These are phyloP conservation scores for Drosophila guanche DNA, from an alignment of 1,140 invertebrate species.

Conservation along the genomic window DNA sequence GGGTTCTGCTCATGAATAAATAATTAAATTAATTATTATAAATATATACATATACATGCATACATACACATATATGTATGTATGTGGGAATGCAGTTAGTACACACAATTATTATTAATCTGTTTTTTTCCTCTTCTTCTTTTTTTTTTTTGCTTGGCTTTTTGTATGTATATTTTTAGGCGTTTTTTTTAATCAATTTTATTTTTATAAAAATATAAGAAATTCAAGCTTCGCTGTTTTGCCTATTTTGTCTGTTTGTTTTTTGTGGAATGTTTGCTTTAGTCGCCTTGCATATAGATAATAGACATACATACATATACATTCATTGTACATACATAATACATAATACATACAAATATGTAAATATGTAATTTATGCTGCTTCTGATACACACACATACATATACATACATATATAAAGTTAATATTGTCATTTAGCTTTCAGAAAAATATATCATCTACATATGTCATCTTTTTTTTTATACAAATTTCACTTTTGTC, in stretches of 20 bases:
- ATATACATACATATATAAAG: slow-evolving; percentile 51
- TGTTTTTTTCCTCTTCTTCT: slow-evolving; percentile 6
- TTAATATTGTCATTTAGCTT: slow-evolving; percentile 80
- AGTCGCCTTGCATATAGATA: slow-evolving; percentile 43
- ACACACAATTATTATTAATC: slow-evolving; percentile 45
- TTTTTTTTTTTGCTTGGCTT: slow-evolving; percentile 14
- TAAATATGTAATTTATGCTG: neutral
- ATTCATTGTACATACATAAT: slow-evolving; percentile 29
- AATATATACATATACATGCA: slow-evolving; percentile 25
- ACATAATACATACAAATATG: slow-evolving; percentile 31
- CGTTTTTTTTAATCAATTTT: slow-evolving; percentile 38
- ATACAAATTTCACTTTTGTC: slow-evolving; percentile 39
- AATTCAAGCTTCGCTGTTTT: slow-evolving; percentile 42
- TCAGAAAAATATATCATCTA: slow-evolving; percentile 71
- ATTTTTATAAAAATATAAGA: slow-evolving; percentile 74
- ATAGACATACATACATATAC: slow-evolving; percentile 31
- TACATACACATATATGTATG: neutral
- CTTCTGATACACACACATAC: slow-evolving; percentile 12
- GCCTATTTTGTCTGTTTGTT: neutral
- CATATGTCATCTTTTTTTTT: slow-evolving; percentile 23
- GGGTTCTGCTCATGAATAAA: slow-evolving; percentile 34
- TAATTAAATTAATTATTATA: slow-evolving; percentile 57
- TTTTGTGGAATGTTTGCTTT: slow-evolving; percentile 36
- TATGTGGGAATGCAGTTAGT: slow-evolving; percentile 45
- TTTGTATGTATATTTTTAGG: slow-evolving; percentile 38